Conservation (phyloP, 2,888 invertebrate genomes). For the Leptothorax acervorum region DNA sequence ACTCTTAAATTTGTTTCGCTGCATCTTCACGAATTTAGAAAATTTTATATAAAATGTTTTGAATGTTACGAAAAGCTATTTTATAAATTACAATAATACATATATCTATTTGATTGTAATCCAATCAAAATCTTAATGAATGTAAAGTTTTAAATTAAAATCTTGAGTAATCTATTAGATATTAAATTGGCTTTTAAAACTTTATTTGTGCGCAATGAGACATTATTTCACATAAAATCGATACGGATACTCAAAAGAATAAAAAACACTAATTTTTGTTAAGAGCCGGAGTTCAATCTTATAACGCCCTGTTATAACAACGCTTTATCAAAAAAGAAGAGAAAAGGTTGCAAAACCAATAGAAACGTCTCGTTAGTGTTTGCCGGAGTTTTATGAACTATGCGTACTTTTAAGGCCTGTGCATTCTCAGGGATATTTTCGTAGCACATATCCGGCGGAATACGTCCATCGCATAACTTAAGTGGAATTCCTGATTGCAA, state of each 20-base stretch:
- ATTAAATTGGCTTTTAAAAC: background rate
- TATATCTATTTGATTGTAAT: background rate
- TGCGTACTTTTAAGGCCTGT: constrained; percentile 1
- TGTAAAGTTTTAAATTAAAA: constrained; percentile 9
- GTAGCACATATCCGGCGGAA: constrained; percentile 26
- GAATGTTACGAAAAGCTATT: background rate
- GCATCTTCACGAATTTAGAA: background rate
- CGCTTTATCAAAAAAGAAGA: background rate
- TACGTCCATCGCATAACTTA: constrained; percentile 41
- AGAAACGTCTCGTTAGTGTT: constrained; percentile 40
- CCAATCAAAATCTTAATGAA: background rate
- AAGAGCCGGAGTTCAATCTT: background rate
- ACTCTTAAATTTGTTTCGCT: background rate
- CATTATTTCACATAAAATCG: constrained; percentile 4
- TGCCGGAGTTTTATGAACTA: constrained; percentile 25
- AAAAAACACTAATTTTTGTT: background rate
- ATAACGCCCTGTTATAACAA: background rate
- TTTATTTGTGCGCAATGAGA: background rate
- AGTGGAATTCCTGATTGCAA: constrained; percentile 36
- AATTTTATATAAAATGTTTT: background rate
- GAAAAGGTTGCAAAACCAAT: background rate
- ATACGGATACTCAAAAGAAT: background rate
- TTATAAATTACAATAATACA: background rate
- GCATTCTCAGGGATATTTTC: constrained; percentile 43
- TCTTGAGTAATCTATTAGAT: background rate